A percentile compares a stretch with the other conserved stretches of the same genome.
These are phyloP conservation scores for Callocephalon fimbriatum DNA, from an alignment of 2,113 vertebrate genomes.

Conservation along the genomic window DNA sequence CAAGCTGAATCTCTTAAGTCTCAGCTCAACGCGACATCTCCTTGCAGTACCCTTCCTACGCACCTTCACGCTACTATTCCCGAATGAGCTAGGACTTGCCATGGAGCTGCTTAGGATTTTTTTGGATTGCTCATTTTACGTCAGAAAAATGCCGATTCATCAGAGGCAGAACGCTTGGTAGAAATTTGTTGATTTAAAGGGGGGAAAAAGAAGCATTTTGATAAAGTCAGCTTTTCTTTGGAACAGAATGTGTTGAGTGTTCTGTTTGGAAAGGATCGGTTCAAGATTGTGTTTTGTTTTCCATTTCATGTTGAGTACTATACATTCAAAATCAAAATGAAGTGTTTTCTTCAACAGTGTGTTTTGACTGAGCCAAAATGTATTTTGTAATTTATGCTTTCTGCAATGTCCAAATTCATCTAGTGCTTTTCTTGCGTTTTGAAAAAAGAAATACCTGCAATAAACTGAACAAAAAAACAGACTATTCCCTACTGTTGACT, in stretches of 20 bases:
- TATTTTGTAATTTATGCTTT: constrained; percentile 36
- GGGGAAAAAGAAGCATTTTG: not conserved
- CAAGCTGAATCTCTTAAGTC: constrained; percentile 39
- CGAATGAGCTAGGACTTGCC: constrained; percentile 57
- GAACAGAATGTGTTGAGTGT: constrained; percentile 48
- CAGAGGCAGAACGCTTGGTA: constrained; percentile 41
- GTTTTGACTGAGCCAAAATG: constrained; percentile 50
- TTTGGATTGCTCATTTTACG: constrained; percentile 55
- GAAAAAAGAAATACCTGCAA: not conserved
- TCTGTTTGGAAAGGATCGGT: constrained; percentile 25
- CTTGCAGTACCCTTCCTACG: constrained; percentile 58
- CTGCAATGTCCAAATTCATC: constrained; percentile 10
- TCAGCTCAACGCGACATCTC: not conserved
- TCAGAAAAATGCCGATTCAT: constrained; percentile 68
- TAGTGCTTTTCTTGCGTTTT: not conserved
- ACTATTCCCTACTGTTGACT: not conserved
- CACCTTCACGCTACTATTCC: constrained; percentile 60
- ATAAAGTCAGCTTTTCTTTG: constrained; percentile 66
- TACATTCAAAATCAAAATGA: constrained; percentile 61
- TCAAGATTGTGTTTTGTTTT: constrained; percentile 61
- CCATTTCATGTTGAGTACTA: constrained; percentile 63
- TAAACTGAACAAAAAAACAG: not conserved
- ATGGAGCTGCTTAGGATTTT: constrained; percentile 36
- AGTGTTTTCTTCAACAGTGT: constrained; percentile 52
- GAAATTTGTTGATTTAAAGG: constrained; percentile 58